Evolutionary conservation across 2,797 vertebrate genomes (phyloP).

Genomic region (Glossophaga mutica): DNA sequence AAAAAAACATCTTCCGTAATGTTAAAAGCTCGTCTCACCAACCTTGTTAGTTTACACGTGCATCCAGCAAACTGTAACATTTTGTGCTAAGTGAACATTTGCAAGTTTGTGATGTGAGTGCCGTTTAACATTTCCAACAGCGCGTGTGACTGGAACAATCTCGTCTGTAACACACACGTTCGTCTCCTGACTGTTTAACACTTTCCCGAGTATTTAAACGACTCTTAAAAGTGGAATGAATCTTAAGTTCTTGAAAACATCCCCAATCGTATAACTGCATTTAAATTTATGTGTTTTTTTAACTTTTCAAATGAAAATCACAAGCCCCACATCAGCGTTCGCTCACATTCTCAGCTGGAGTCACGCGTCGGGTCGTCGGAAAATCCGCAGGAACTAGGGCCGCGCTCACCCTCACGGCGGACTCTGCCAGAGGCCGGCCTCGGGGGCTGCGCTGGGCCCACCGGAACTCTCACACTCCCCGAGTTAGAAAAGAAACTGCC

Average conservation of each 20-base stretch:
- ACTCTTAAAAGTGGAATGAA: background rate
- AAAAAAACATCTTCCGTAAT: background rate
- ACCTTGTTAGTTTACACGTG: background rate
- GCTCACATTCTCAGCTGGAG: background rate
- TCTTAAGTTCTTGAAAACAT: background rate
- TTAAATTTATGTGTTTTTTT: background rate
- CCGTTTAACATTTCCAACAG: background rate
- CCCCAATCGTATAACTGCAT: too few relatives aligned
- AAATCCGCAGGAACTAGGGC: accelerated
- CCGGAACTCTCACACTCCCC: background rate
- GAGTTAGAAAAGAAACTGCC: background rate
- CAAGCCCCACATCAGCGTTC: background rate
- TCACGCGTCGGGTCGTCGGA: accelerated
- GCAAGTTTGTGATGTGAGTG: background rate
- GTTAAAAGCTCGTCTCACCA: background rate
- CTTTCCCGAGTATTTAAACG: background rate
- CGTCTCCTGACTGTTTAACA: background rate
- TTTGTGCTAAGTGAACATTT: background rate
- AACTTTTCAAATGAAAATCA: background rate
- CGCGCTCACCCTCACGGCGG: accelerated
- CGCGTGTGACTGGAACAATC: background rate
- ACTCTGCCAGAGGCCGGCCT: accelerated
- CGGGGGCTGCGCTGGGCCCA: background rate
- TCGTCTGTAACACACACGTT: background rate
- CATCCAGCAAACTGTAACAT: background rate